phyloP scores from a whole-genome alignment of 2,888 invertebrate species.

The Hermaeophaga mercurialis region DNA sequence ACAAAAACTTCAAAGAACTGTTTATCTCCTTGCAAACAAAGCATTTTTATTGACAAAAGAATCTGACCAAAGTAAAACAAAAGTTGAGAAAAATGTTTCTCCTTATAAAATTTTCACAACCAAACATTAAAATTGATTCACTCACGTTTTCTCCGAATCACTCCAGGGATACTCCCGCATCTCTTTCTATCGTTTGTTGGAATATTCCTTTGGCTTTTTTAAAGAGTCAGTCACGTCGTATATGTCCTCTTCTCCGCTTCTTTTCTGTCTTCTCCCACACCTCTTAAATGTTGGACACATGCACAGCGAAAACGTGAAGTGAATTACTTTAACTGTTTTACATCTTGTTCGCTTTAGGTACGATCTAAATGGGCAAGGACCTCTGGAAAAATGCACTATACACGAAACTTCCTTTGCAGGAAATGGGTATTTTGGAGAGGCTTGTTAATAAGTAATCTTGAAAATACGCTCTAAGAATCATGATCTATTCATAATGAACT shows the following conservation, averaged over 20 bases:
- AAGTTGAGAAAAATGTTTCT: neutral
- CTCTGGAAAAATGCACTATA: neutral
- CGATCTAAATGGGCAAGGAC: neutral
- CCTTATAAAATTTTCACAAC: conserved; percentile 1
- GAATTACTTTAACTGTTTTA: conserved; percentile 36
- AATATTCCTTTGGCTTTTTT: conserved; percentile 1
- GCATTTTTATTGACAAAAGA: too few relatives aligned
- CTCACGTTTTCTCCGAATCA: conserved; percentile 19
- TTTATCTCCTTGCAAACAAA: too few relatives aligned
- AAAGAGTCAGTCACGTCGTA: conserved; percentile 15
- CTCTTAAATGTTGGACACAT: conserved; percentile 39
- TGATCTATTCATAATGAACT: too few relatives aligned
- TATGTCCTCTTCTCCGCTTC: conserved; percentile 3
- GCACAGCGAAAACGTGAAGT: conserved; percentile 36
- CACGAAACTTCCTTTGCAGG: too few relatives aligned
- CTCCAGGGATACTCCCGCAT: conserved; percentile 18
- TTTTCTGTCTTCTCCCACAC: conserved; percentile 1
- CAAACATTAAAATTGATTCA: conserved; percentile 17
- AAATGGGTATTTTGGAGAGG: too few relatives aligned
- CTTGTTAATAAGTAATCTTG: neutral
- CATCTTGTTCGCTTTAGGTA: conserved; percentile 31
- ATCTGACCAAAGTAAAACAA: neutral
- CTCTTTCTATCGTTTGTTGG: conserved; percentile 12
- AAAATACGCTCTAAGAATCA: too few relatives aligned
- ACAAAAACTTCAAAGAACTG: too few relatives aligned